Evolutionary conservation across 2,113 vertebrate genomes (phyloP), one percentile per base, ranked within the genome.

Genomic region (Mobula birostris): DNA sequence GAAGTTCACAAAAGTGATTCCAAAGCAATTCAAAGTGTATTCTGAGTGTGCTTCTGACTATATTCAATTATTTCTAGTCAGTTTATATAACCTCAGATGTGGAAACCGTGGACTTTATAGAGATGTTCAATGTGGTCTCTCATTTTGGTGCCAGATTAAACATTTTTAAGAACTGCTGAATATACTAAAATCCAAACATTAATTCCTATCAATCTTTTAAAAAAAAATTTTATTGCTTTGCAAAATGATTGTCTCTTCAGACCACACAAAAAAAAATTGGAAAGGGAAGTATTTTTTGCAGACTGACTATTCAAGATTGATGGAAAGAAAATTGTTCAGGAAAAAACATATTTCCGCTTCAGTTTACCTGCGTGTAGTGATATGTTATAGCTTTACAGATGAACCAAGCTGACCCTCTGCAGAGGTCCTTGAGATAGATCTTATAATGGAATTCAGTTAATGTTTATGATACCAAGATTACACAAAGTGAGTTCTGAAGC

Each of bases 401-500:
- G 68, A 93, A 93, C 91, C 32, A 56, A 74, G 74, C 9, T 93
- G 91, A 93, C 68, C 91, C 68, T 76, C 68, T 56, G 91, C 91
- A 93, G 91, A 76, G 68, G 91, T 93, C 91, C 56, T 93, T 93
- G 91, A 2, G 21, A 74, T 74, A 72, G 68, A 93, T 56, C 68
- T 29, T 56, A 74, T 93, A 93, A 93, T 74, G 85, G 36, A 74
- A 24, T 74, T 74, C 68, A 48, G 68, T 74, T 93, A 93, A 93
- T 93, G 68, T 93, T 93, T 93, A 93, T 48, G 90, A 93, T 93
- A 93, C 91, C 70, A 76, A 56, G 91, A 93, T 93, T 93, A 76
- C 91, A 93, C 68, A 93, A 93, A 76, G 68, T 29, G 91, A 93
- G 70, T 93, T 93, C 68, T 76, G 91, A 93, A 74, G 40, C 70